A percentile compares a stretch with the other conserved stretches of the same genome.
phyloP scores from a whole-genome alignment of 2,888 invertebrate species.

The Caenorhabditis sulstoni region DNA sequence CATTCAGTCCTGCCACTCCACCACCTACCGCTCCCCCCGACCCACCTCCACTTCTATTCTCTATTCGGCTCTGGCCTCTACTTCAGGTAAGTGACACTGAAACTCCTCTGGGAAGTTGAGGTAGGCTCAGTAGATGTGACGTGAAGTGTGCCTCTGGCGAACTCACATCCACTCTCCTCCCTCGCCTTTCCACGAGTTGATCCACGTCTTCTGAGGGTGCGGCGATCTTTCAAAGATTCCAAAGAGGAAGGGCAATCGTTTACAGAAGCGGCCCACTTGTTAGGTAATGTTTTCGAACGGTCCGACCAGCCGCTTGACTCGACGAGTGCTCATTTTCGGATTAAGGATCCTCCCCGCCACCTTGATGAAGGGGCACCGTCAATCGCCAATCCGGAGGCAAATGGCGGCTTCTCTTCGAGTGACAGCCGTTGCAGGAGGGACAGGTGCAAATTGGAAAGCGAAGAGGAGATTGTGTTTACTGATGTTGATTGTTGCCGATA shows the following conservation, averaged over 20 bases:
- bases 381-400: too few relatives aligned
- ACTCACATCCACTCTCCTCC: constrained; percentile 41
- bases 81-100: constrained; percentile 11
- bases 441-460: constrained; percentile 22
- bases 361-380: constrained; percentile 2
- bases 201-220: background rate
- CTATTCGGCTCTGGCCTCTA: constrained; percentile 3
- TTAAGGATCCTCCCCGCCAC: constrained; percentile 16
- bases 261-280: constrained; percentile 14
- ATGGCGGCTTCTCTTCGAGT: background rate
- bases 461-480: background rate
- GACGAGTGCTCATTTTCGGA: constrained; percentile 39
- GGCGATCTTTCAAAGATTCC: background rate
- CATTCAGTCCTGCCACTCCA: constrained; percentile 8
- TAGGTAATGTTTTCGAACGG: constrained; percentile 42
- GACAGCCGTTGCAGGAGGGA: constrained; percentile 7
- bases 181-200: constrained; percentile 28
- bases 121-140: constrained; percentile 56
- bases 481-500: too few relatives aligned
- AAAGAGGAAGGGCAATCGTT: background rate
- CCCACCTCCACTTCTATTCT: constrained; percentile 12
- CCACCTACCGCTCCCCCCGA: constrained; percentile 12
- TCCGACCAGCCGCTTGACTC: background rate
- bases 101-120: constrained; percentile 27
- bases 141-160: background rate